Evolutionary conservation across 2,113 vertebrate genomes (phyloP), one percentile per base, ranked within the genome.

Genomic region (Etia nguti): DNA sequence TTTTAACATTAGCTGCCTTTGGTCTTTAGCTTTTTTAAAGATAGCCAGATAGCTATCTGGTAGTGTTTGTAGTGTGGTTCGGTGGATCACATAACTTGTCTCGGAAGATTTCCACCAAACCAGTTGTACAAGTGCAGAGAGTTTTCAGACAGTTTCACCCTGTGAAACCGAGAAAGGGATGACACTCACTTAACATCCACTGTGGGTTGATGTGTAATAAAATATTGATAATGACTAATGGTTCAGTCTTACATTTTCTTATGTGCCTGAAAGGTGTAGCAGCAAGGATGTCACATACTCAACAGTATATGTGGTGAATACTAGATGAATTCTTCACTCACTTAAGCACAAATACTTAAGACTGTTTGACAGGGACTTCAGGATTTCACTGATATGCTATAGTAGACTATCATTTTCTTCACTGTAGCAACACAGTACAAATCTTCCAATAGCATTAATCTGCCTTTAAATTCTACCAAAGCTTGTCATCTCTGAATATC

Each of bases 201-300:
- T 54, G 83, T 92, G 85, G 87, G 70, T 57, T 82, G 68, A 89
- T 80, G 84, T 26, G 1, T 86, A 22, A 88, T 95, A 52, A 94
- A 96, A 95, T 93, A 94, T 94, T 96, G 81, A 95, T 92, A 81
- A 88, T 84, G 86, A 75, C 90, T 94, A 96, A 96, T 93, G 92
- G 88, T 59, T 93, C 34, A 56, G 65, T 86, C 57, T 91, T 88
- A 86, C 88, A 88, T 86, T 89, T 93, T 83, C 80, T 31, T 81
- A 79, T 86, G 73, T 75, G 86, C 38, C 89, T 92, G 87, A 92
- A 87, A 92, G 38, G 88, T 92, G 86, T 86, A 93, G 88, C 29
- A 84, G 91, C 83, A 54, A 68, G 84, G 88, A 70, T 77, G 87
- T 91, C 89, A 94, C 36, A 10, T 73, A 87, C 70, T 41, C 83